Percentiles rank a stretch among this genome's conserved stretches.
Evolutionary conservation across 2,113 vertebrate species (phyloP).

Genomic region (Falcunculus frontatus): DNA sequence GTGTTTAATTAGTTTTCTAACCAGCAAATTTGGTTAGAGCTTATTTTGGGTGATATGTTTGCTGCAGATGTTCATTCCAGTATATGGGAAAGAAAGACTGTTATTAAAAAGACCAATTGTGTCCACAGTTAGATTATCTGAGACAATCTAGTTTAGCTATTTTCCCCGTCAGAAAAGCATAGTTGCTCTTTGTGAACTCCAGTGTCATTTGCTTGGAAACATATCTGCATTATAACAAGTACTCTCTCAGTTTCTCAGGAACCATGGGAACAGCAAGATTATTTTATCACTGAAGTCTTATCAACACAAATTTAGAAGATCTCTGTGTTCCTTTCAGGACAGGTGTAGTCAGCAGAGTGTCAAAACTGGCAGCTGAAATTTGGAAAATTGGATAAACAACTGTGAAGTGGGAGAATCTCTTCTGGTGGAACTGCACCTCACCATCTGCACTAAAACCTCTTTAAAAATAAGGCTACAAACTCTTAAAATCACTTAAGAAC

Average conservation of each 20-base stretch:
- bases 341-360: conserved; percentile 42
- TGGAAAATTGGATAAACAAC: neutral
- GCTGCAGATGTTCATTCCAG: neutral
- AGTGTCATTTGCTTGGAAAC: conserved; percentile 10
- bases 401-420: conserved; percentile 24
- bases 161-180: neutral
- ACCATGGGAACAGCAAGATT: conserved; percentile 40
- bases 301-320: neutral
- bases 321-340: conserved; percentile 24
- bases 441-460: neutral
- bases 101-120: neutral
- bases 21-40: neutral
- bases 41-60: neutral
- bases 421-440: neutral
- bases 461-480: neutral
- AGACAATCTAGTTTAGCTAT: neutral
- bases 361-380: conserved; percentile 27
- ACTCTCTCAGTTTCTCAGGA: conserved; percentile 19
- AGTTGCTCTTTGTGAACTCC: neutral
- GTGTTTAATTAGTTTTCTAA: neutral
- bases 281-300: conserved; percentile 25
- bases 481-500: conserved; percentile 42
- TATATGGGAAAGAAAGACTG: neutral
- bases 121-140: neutral
- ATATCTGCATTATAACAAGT: conserved; percentile 4